Conservation (phyloP, 2,113 vertebrate genomes). For the Drymodes brunneopygia region DNA sequence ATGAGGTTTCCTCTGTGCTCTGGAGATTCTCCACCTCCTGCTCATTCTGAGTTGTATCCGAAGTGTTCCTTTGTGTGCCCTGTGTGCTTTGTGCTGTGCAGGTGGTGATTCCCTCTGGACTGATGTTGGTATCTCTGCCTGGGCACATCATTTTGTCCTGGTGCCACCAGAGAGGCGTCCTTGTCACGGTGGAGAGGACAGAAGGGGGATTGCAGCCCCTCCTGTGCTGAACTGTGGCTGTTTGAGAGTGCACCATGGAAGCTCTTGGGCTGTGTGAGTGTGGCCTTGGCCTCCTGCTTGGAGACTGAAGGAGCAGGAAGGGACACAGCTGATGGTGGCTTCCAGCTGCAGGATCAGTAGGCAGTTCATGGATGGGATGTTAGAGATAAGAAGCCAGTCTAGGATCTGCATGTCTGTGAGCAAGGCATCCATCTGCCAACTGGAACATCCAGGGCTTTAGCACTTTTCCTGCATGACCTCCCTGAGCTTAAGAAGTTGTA, state of each 20-base stretch:
- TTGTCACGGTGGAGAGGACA: accelerated
- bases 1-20: neutral
- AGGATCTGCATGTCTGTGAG: neutral
- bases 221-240: neutral
- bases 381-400: too few relatives aligned
- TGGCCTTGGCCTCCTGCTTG: neutral
- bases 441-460: neutral
- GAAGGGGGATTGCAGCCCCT: neutral
- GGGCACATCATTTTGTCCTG: neutral
- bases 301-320: neutral
- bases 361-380: neutral
- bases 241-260: neutral
- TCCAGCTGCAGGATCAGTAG: neutral
- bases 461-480: neutral
- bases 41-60: neutral
- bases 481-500: neutral
- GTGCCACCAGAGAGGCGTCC: neutral
- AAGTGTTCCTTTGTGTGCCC: neutral
- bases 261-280: too few relatives aligned
- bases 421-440: neutral
- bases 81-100: neutral
- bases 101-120: neutral
- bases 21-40: neutral
- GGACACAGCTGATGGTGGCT: too few relatives aligned
- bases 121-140: neutral